Base-by-base conservation (phyloP, 1,140 invertebrate species). In the Drosophila ironensis region DNA sequence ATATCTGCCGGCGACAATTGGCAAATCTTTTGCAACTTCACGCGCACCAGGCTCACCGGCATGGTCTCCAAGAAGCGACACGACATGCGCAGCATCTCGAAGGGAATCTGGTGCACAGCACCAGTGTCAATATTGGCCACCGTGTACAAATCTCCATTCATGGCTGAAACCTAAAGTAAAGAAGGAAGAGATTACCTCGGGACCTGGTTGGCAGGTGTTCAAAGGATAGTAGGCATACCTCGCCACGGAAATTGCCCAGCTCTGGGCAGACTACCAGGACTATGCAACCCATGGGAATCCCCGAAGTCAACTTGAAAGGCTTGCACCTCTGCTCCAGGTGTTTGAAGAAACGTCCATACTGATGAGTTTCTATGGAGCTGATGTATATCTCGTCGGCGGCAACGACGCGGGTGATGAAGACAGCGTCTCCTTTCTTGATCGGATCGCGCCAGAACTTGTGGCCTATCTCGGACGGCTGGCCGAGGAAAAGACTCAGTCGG, bases 91-190 rank as follows among this genome's bases (percentile, higher is more conserved):
- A 84, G 4, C n/a, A 17, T 9, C 1, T 35, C 8, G 0, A 9
- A 9, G 0, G 38, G 5, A n/a, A 78, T 51, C 0, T 4, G 7
- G 11, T 74, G 50, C 2, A 12, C 16, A 4, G 38, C 38, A n/a
- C 80, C 74, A 0, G 46, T 52, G 6, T 84, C 78, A 12, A 86
- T 51, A 24, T 84, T 84, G 1, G 11, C 14, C 0, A 84, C 80
- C 11, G 1, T 9, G 20, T 30, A 84, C 0, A 11, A 3, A 7
- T 12, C 33, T 5, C 40, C 30, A 0, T 28, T 19, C 1, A 5
- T 1, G 0, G 16, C 28, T 17, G 28, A 38, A n/a, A 80, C 16
- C 75, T 80, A 12, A 9, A 24, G 11, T 4, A 7, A 14, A 2
- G 1, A 4, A 22, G n/a, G 12, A 7, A 1, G 6, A 17, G 6